Base-by-base conservation (phyloP, 2,113 vertebrate species). In the Engraulis encrasicolus region DNA sequence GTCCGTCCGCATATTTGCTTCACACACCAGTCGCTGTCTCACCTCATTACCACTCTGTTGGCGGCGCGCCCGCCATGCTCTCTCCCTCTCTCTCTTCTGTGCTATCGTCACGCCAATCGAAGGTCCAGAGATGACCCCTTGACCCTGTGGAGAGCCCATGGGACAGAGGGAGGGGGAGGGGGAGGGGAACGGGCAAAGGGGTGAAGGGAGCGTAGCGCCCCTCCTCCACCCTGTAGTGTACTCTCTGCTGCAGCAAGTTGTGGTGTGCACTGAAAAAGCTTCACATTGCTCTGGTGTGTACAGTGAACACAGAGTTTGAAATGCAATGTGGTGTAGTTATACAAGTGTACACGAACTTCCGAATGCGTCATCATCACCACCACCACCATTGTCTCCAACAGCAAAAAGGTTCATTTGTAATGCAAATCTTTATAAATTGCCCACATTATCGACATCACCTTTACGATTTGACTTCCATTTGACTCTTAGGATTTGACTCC, bases 41-140 rank as follows among this genome's bases (percentile, higher is more conserved):
- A 74, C 79, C 81, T 54, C 80, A 87, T 87, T 89, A 83, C 80
- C 85, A 83, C 71, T 81, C 52, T 54, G 83, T 78, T 85, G 88
- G 89, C 85, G 78, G 74, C 58, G 27, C 52, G 84, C 86, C 84
- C 86, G 81, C 40, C 74, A 52, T 78, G n/a, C 50, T 77, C 81
- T 89, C 19, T 85, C 45, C 82, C 45, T 85, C 82, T 89, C 83
- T 86, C 78, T 84, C 78, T 81, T 61, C 27, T 71, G 37, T 79
- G 82, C 79, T 82, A 83, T 84, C 81, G 79, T 66, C 58, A 81
- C 83, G n/a, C 58, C 84, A 83, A 89, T 84, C 36, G 81, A 50
- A 83, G 81, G 80, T 50, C 19, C 15, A 80, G 82, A 38, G n/a
- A 50, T 87, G 83, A 89, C 86, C 87, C 82, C 80, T 37, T 71